Evolutionary conservation across 1,140 invertebrate genomes (phyloP).

Genomic region (Centruroides vittatus): DNA sequence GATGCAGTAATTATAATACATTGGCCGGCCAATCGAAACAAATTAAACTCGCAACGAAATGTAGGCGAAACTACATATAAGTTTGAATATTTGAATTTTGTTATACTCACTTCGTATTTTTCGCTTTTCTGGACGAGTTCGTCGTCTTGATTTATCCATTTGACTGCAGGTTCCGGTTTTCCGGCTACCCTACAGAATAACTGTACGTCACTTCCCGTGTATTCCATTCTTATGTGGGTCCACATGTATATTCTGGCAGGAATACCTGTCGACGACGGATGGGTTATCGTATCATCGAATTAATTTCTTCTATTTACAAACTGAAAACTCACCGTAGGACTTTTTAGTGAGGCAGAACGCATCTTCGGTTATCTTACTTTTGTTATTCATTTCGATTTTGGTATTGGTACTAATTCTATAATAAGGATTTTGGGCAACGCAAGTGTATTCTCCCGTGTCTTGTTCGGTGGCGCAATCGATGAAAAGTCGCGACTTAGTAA

Average conservation of each 20-base stretch:
- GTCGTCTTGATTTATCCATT: constrained; percentile 46
- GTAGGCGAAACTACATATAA: no score
- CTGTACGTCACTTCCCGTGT: constrained; percentile 43
- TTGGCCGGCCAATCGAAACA: no score
- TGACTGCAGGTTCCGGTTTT: constrained; percentile 42
- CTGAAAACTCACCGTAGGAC: constrained; percentile 2
- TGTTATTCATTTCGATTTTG: constrained; percentile 10
- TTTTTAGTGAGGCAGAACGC: constrained; percentile 11
- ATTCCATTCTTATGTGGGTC: constrained; percentile 33
- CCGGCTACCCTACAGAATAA: constrained; percentile 54
- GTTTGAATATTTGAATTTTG: no score
- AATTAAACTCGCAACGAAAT: no score
- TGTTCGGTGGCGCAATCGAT: constrained; percentile 41
- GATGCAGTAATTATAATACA: no score
- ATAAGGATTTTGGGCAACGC: constrained; percentile 47
- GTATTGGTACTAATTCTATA: constrained; percentile 36
- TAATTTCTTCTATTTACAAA: neutral
- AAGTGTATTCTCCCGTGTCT: constrained; percentile 49
- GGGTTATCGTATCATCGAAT: neutral
- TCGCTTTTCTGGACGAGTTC: constrained; percentile 29
- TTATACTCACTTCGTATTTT: neutral
- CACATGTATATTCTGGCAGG: constrained; percentile 33
- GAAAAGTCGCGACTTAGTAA: constrained; percentile 41
- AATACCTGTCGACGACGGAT: constrained; percentile 22
- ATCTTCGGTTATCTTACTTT: constrained; percentile 4